Percentiles rank a stretch among this genome's conserved stretches.
These are phyloP conservation scores for Drosophila parabipectinata DNA, from an alignment of 1,140 invertebrate genomes.

Conservation along the genomic window DNA sequence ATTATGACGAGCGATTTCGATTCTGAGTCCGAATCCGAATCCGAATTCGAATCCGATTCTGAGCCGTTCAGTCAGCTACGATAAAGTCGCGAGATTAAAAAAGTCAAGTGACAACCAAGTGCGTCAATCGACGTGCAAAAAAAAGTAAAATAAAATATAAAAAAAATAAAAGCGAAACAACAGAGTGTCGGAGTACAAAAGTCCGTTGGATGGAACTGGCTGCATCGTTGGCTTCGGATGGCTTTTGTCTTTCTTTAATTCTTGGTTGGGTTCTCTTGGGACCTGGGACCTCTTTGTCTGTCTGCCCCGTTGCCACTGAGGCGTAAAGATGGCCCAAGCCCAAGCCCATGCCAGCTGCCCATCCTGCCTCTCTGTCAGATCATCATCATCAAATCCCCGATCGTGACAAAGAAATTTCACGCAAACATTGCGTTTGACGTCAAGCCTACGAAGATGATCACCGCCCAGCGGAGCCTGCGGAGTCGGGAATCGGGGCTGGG, in stretches of 20 bases:
- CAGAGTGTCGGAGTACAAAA: slow-evolving; percentile 53
- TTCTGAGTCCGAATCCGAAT: slow-evolving; percentile 25
- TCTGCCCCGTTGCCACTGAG: slow-evolving; percentile 29
- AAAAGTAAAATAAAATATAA: slow-evolving; percentile 38
- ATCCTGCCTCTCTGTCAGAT: neutral
- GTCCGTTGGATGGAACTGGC: slow-evolving; percentile 18
- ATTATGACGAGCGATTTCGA: slow-evolving; percentile 48
- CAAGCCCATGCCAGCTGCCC: neutral
- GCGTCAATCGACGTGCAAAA: slow-evolving; percentile 63
- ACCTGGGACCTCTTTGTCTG: slow-evolving; percentile 32
- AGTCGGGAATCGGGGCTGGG: slow-evolving; percentile 34
- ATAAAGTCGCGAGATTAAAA: slow-evolving; percentile 81
- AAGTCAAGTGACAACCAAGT: slow-evolving; percentile 79
- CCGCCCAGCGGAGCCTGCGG: neutral
- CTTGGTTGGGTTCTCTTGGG: slow-evolving; percentile 20
- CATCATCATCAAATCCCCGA: slow-evolving; percentile 8
- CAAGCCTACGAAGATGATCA: slow-evolving; percentile 45
- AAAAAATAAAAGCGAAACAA: slow-evolving; percentile 26
- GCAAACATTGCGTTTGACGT: slow-evolving; percentile 50
- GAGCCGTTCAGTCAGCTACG: slow-evolving; percentile 58
- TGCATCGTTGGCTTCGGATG: slow-evolving; percentile 17
- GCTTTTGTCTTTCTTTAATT: neutral
- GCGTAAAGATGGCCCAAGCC: slow-evolving; percentile 38
- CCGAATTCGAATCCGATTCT: slow-evolving; percentile 65
- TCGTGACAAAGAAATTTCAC: slow-evolving; percentile 71